Base-by-base conservation (phyloP, 2,888 invertebrate species). In the Chouioia cunea region DNA sequence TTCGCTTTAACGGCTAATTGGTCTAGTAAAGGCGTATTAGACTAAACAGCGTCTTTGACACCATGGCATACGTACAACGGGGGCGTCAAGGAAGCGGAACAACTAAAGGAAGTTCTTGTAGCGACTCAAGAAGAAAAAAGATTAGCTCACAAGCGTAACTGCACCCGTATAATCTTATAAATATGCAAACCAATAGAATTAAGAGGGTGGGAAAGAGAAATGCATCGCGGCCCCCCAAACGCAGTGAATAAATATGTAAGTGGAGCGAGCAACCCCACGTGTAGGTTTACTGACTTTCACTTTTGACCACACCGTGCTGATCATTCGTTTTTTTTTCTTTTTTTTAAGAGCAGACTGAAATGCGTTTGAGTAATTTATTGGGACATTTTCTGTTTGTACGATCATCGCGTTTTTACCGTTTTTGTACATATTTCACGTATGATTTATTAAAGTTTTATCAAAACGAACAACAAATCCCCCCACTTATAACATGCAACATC, bases 21-120 rank as follows among this genome's bases (percentile, higher is more conserved):
- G 46, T 14, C 23, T 18, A n/a, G 58, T 59, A 16, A 47, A 27
- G 46, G 16, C 46, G 50, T 16, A 48, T 56, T 46, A 60, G 54
- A 8, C 47, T 63, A 57, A 56, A 60, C 56, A 56, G 46, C 64
- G 69, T 70, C 69, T 64, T 70, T 64, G 69, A 70, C 69, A 70
- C 69, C 69, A 63, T 10, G 18, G 8, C 12, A n/a, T 4, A 10
- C 12, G 46, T n/a, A 22, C 12, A 15, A 27, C 36, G 15, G 6
- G 10, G 22, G 22, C 14, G 18, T 43, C 59, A 53, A 59, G 58
- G 58, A 44, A 58, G 44, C 67, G 60, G 52, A 54, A 67, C 53
- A 53, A 43, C 43, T n/a, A n/a, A 3, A 36, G 36, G 6, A 36
- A 36, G 4, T 10, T 12, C 36, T 12, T 12, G 10, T 12, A 10